Evolutionary conservation across 2,113 vertebrate genomes (phyloP), one percentile per base, ranked within the genome.

Genomic region (Dolichotis patagonum): DNA sequence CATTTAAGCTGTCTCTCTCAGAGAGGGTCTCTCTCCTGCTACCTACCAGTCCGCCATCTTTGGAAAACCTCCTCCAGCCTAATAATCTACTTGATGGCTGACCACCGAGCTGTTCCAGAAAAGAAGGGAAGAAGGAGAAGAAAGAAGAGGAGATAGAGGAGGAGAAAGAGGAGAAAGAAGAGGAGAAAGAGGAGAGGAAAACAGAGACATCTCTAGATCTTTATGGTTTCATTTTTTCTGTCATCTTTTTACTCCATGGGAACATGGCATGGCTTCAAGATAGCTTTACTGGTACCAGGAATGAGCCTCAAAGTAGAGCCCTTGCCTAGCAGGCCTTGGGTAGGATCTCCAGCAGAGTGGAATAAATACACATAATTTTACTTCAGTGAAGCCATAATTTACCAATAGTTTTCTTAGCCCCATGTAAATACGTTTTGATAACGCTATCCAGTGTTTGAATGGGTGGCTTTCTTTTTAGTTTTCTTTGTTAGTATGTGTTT

Each of bases 401-500:
- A 60, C 56, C 43, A 69, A 65, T 58, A 88, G 78, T 90, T 96
- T 77, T 82, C 86, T 46, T 71, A 69, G 75, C 80, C n/a, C 19
- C 32, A 60, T 87, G 60, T 82, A 71, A 85, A 80, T 95, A 65
- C 30, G 3, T 10, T 56, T 43, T 43, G n/a, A 54, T 85, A 52
- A 75, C 58, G 73, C 83, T 84, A 46, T 38, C 38, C 12, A 92
- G 75, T 73, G 62, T 88, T 90, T 54, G 86, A 96, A 85, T 96
- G 93, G 41, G 84, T 81, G 28, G 92, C 35, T 65, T 78, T 78
- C 13, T 17, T 78, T 78, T 30, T 32, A 49, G 13, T 7, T 49
- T 30, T 16, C 49, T 78, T 78, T 32, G 14, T 78, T 49, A 78
- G 75, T 49, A 16, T 26, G 19, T 49, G 75, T 78, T 78, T 46